These are phyloP conservation scores for Crypturellus undulatus DNA, from an alignment of 2,113 vertebrate genomes.

Conservation along the genomic window DNA sequence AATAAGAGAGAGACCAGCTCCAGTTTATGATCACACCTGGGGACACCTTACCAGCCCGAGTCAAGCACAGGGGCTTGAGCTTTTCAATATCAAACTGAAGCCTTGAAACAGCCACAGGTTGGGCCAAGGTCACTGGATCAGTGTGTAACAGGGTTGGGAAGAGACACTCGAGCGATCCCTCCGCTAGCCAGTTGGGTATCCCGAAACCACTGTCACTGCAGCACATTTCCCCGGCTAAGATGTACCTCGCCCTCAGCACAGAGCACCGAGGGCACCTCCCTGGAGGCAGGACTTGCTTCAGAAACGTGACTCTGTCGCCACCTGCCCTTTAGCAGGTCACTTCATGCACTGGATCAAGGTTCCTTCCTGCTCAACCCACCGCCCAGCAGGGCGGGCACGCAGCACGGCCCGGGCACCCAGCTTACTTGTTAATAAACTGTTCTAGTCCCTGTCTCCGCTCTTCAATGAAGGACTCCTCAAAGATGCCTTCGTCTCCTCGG, in stretches of 20 bases:
- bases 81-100: too few species aligned
- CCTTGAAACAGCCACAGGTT: neutral
- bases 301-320: fast-evolving
- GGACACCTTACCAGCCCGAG: too few species aligned
- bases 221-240: neutral
- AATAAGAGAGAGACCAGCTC: neutral
- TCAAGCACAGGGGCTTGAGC: neutral
- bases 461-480: conserved; percentile 97
- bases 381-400: neutral
- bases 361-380: neutral
- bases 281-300: neutral
- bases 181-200: fast-evolving
- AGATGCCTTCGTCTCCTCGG: conserved; percentile 95
- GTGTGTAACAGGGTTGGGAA: neutral
- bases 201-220: neutral
- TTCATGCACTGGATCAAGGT: neutral
- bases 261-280: neutral
- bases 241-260: neutral
- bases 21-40: neutral
- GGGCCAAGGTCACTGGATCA: fast-evolving
- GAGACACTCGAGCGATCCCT: neutral
- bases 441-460: conserved; percentile 94
- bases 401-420: neutral
- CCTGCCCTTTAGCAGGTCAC: neutral
- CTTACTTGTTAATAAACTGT: conserved; percentile 99